Base-by-base conservation (phyloP, 2,797 vertebrate species). In the Chanos chanos region DNA sequence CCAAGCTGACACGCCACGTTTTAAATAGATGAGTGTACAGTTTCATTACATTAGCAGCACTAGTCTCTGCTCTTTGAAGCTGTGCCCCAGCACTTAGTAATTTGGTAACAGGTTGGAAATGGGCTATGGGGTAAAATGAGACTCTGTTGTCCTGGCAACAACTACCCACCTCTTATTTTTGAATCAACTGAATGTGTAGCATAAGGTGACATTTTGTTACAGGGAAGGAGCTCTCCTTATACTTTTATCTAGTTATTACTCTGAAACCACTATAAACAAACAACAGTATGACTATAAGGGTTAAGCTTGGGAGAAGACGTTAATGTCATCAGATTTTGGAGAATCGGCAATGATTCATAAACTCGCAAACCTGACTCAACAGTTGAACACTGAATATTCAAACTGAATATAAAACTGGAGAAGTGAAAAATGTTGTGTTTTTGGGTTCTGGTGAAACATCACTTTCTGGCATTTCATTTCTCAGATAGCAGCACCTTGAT, bases 91-190 rank as follows among this genome's bases (percentile, higher is more conserved):
- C 86, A 72, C 81, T 87, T 78, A 80, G 84, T 93, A 91, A 94
- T 95, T 95, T 93, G 91, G 91, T 91, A 94, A 94, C 94, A 97
- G 93, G 91, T 89, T 96, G 94, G 89, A 92, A 93, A 92, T 93
- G 91, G 90, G 87, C 83, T 86, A 74, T 77, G 82, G 85, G 87
- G 93, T 94, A 94, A 97, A 94, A 90, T n/a, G 92, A 97, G 86
- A 93, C 89, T 81, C 71, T 28, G 91, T 94, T 87, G 81, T 89
- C 89, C 81, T 81, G 90, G 92, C 85, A 89, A 94, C 91, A 76
- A 76, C 75, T 75, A 80, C 87, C 85, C 79, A 84, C 83, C 80
- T 86, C 81, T 86, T 85, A 84, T 83, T 88, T 87, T 85, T 84
- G 77, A 86, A 85, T 83, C 81, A 84, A 69, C n/a, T n/a, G n/a